phyloP scores from a whole-genome alignment of 2,797 vertebrate species.

The Chelon auratus region DNA sequence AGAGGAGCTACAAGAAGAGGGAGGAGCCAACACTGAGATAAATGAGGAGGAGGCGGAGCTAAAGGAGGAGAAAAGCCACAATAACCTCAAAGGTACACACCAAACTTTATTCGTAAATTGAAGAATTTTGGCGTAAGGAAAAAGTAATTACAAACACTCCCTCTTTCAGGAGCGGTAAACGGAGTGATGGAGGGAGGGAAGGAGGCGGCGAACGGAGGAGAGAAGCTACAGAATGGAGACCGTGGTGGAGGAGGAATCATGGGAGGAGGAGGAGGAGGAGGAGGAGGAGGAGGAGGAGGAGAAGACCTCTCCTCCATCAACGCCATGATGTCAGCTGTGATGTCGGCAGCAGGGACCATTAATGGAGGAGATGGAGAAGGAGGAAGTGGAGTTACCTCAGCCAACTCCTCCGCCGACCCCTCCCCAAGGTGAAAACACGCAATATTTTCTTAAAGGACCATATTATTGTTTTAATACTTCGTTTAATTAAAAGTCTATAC shows the following conservation, averaged over 20 bases:
- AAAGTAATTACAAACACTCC: not conserved
- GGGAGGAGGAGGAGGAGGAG: conserved; percentile 6
- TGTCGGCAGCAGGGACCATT: conserved; percentile 84
- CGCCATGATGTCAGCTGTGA: conserved; percentile 95
- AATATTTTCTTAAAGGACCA: not conserved
- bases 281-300: conserved; percentile 76
- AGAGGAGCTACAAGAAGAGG: conserved; percentile 67
- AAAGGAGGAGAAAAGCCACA: conserved; percentile 57
- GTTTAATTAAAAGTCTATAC: too few species aligned
- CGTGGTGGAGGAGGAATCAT: conserved; percentile 34
- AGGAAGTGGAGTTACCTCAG: conserved; percentile 56
- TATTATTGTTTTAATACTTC: not conserved
- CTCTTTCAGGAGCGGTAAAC: conserved; percentile 42
- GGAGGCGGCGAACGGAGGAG: conserved; percentile 40
- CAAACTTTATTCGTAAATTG: accelerated
- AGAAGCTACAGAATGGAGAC: conserved; percentile 64
- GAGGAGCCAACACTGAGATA: conserved; percentile 38
- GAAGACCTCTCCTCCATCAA: conserved; percentile 92
- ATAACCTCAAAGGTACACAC: conserved; percentile 65
- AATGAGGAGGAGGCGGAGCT: conserved; percentile 55
- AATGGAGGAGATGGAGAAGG: conserved; percentile 78
- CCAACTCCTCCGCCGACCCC: conserved; percentile 62
- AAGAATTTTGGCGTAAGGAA: too few species aligned
- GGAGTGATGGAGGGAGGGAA: conserved; percentile 38
- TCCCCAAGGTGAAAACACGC: conserved; percentile 61